These are phyloP conservation scores for Drosophila crucigera DNA, from an alignment of 2,888 invertebrate genomes.

Conservation along the genomic window DNA sequence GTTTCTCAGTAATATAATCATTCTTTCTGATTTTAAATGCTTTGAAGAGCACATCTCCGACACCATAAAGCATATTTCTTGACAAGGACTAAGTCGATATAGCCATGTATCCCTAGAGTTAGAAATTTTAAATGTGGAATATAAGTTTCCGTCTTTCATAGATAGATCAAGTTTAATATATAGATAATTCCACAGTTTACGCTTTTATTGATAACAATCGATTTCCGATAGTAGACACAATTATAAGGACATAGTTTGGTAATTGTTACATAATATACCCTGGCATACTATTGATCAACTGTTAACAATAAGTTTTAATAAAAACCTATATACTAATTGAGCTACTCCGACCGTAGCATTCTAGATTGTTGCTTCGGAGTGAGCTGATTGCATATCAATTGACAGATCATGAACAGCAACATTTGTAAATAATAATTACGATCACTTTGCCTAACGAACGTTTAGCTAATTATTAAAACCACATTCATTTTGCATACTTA, in stretches of 20 bases:
- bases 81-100: neutral
- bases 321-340: neutral
- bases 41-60: neutral
- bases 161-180: neutral
- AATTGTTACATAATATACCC: neutral
- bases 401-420: neutral
- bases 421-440: neutral
- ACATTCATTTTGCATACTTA: neutral
- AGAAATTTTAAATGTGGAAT: neutral
- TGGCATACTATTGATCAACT: rapidly evolving
- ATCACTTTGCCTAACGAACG: neutral
- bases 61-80: neutral
- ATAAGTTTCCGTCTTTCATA: too few species aligned
- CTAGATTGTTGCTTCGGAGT: too few species aligned
- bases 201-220: neutral
- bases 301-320: neutral
- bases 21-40: neutral
- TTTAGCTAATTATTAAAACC: neutral
- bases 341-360: neutral
- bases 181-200: neutral
- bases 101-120: neutral
- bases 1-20: neutral
- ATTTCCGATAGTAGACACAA: neutral
- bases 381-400: neutral
- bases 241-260: neutral